These are phyloP conservation scores for Valencia hispanica DNA, from an alignment of 2,797 vertebrate species.

Conservation along the genomic window DNA sequence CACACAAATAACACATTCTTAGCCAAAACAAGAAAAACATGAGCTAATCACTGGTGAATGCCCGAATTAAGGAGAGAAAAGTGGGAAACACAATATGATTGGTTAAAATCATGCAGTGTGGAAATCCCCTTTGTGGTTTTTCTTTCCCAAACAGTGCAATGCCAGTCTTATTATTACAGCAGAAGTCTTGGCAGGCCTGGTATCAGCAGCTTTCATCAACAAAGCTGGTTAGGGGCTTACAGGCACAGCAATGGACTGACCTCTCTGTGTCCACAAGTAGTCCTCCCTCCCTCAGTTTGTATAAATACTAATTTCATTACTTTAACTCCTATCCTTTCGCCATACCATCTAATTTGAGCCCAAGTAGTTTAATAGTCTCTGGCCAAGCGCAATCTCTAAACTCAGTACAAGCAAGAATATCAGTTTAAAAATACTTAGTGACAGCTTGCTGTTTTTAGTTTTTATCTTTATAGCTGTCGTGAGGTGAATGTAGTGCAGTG, in stretches of 20 bases:
- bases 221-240: conserved; percentile 40
- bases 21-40: not conserved
- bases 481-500: not conserved
- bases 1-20: not conserved
- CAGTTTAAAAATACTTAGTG: conserved; percentile 1
- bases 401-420: not conserved
- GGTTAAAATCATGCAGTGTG: conserved; percentile 30
- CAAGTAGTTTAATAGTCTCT: not conserved
- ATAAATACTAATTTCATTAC: not conserved
- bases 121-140: conserved; percentile 59
- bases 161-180: conserved; percentile 56
- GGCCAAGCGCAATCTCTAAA: not conserved
- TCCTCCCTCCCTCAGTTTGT: conserved; percentile 3
- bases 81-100: conserved; percentile 13
- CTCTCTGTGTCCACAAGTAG: conserved; percentile 26
- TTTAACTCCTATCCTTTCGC: not conserved
- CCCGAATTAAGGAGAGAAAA: not conserved
- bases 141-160: conserved; percentile 37
- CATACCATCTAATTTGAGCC: not conserved
- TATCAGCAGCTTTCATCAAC: conserved; percentile 56
- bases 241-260: conserved; percentile 38
- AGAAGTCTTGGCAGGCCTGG: conserved; percentile 42
- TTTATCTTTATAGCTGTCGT: too few relatives aligned
- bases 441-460: too few relatives aligned
- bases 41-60: conserved; percentile 3